Evolutionary conservation across 1,140 invertebrate species (phyloP).

Genomic region (Drosophila tani): DNA sequence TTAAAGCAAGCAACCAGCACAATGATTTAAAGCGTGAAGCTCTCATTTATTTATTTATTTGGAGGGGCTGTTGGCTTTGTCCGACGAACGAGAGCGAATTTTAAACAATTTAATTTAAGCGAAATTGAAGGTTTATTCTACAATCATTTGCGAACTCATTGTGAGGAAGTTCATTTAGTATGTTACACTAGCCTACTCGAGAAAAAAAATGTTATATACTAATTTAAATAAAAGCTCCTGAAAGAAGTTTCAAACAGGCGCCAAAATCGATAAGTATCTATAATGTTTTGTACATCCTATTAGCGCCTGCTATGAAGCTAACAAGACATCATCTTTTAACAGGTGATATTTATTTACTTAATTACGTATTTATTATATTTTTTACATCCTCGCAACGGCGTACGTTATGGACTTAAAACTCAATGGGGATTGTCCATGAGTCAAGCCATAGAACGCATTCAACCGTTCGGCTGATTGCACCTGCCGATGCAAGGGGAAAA

Average conservation of each 20-base stretch:
- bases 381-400: neutral
- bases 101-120: constrained; percentile 69
- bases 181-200: neutral
- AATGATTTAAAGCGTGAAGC: constrained; percentile 40
- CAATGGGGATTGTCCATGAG: constrained; percentile 38
- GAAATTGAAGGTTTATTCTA: constrained; percentile 42
- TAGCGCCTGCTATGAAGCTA: neutral
- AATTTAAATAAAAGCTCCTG: too few species aligned
- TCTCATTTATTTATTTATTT: constrained; percentile 62
- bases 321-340: neutral
- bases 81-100: constrained; percentile 53
- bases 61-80: constrained; percentile 41
- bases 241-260: too few species aligned
- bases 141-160: constrained; percentile 51
- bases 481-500: constrained; percentile 48
- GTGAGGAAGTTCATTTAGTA: constrained; percentile 20
- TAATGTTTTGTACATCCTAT: too few species aligned
- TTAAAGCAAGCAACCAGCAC: constrained; percentile 2
- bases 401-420: neutral
- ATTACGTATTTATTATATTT: constrained; percentile 6
- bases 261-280: neutral
- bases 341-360: neutral
- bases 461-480: constrained; percentile 50
- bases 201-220: too few species aligned
- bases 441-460: constrained; percentile 34